Conservation (phyloP, 2,797 vertebrate species). For the Peromyscus melanophrys region DNA sequence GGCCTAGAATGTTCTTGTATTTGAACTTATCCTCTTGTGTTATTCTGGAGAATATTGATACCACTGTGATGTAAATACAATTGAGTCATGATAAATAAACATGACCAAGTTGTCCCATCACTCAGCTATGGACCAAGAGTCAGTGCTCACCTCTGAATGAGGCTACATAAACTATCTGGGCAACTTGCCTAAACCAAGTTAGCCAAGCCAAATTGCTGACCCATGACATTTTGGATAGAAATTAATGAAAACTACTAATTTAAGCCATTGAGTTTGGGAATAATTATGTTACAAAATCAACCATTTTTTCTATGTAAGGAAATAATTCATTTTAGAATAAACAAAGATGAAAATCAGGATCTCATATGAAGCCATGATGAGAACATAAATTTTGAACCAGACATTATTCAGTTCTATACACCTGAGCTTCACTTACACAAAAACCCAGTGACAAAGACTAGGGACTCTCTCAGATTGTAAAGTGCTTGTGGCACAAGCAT, state of each 20-base stretch:
- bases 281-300: conserved; percentile 1
- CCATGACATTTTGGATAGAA: not conserved
- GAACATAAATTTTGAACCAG: not conserved
- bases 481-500: not conserved
- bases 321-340: conserved; percentile 44
- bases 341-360: conserved; percentile 40
- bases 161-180: not conserved
- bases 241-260: not conserved
- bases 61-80: not conserved
- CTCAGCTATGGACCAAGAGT: not conserved
- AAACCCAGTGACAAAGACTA: not conserved
- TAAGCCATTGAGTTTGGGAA: not conserved
- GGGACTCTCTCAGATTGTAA: not conserved
- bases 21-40: not conserved
- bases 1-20: not conserved
- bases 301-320: not conserved
- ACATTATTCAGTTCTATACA: conserved; percentile 5
- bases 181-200: not conserved
- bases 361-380: not conserved
- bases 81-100: not conserved
- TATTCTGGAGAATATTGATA: not conserved
- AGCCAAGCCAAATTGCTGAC: not conserved
- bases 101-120: not conserved
- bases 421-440: conserved; percentile 40
- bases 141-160: not conserved